These are phyloP conservation scores for Mobula birostris DNA, from an alignment of 2,113 vertebrate species.

Conservation along the genomic window DNA sequence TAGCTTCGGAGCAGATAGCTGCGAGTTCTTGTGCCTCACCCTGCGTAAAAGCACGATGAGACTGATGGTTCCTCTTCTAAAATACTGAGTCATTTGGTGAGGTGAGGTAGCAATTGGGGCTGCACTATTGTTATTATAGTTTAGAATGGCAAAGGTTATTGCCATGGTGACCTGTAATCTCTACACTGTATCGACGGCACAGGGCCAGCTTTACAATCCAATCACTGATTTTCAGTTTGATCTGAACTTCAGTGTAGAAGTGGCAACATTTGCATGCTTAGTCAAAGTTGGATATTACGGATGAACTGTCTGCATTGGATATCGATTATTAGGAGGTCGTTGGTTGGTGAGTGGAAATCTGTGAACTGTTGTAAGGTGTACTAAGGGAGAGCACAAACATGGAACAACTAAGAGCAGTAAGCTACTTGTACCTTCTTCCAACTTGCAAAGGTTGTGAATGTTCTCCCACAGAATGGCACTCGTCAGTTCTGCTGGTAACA, in stretches of 20 bases:
- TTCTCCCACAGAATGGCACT: not conserved
- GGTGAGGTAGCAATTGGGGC: not conserved
- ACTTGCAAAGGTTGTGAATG: not conserved
- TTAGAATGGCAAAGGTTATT: not conserved
- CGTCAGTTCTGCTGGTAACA: no score
- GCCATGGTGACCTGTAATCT: not conserved
- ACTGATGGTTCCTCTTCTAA: not conserved
- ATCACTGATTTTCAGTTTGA: not conserved
- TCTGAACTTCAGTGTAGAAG: not conserved
- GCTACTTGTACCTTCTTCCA: no score
- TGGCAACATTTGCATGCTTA: not conserved
- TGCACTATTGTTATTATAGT: not conserved
- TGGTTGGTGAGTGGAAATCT: not conserved
- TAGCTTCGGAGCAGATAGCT: not conserved
- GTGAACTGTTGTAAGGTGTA: not conserved
- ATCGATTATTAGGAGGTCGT: not conserved
- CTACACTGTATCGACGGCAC: not conserved
- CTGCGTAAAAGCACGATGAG: not conserved
- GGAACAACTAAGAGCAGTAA: no score
- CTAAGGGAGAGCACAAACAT: no score
- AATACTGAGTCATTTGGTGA: not conserved
- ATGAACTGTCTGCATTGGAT: not conserved
- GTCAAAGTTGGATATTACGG: not conserved
- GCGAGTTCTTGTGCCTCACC: not conserved
- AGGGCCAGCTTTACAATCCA: not conserved